A percentile compares a stretch with the other conserved stretches of the same genome.
These are phyloP conservation scores for Saguinus midas DNA, from an alignment of 2,113 vertebrate species.

Conservation along the genomic window DNA sequence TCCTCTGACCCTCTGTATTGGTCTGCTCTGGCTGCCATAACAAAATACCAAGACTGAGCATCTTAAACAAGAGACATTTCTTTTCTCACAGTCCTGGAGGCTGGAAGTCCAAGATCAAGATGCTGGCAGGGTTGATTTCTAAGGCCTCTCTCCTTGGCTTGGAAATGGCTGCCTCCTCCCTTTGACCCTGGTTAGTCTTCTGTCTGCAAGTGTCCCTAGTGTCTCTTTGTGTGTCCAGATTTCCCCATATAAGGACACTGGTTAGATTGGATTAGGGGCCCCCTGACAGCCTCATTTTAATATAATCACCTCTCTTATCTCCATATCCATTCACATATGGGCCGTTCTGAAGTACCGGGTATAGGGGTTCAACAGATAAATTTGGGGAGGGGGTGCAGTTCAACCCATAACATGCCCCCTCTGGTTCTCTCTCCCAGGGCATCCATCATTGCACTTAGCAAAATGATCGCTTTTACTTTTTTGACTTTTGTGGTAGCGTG, in stretches of 20 bases:
- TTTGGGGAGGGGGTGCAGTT: not conserved
- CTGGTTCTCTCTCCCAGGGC: not conserved
- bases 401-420: not conserved
- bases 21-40: not conserved
- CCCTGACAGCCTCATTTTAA: not conserved
- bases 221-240: not conserved
- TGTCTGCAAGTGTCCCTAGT: rapidly evolving
- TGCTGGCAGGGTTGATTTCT: not conserved
- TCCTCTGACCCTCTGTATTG: not conserved
- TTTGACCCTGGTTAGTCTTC: too few species aligned
- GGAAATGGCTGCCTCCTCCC: too few species aligned
- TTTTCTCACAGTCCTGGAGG: not conserved
- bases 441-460: not conserved
- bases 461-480: not conserved
- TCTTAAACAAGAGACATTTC: not conserved
- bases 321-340: not conserved
- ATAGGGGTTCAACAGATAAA: not conserved
- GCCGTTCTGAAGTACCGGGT: not conserved
- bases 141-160: not conserved
- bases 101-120: not conserved
- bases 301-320: not conserved
- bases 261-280: not conserved
- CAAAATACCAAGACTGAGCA: not conserved
- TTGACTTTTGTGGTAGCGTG: not conserved
- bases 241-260: not conserved